Base-by-base conservation (phyloP, 2,797 vertebrate species). In the Oreortyx pictus region DNA sequence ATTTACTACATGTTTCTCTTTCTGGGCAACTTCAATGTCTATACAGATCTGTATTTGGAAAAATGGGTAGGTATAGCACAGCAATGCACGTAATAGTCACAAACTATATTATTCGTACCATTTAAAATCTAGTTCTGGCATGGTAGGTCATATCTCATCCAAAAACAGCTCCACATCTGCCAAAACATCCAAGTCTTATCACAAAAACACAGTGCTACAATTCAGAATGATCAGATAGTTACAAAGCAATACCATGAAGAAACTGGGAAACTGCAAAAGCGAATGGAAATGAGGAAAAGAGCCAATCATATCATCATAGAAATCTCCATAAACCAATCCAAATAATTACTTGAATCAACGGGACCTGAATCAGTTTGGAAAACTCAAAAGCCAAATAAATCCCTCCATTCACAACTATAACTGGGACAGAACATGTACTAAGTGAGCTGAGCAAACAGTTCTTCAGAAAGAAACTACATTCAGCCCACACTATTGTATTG, bases 1-100 rank as follows among this genome's bases (percentile, higher is more conserved):
- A 88, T 88, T 88, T 89, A 92, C 35, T 44, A 44, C 4, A 10
- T 33, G 23, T 86, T 89, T 84, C 93, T 91, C 79, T 88, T 93
- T 79, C 80, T 73, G 88, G 80, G 59, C 56, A 96, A 79, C 74
- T 92, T 81, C 80, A 66, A 13, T 39, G 22, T 73, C 83, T 94
- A 59, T 43, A 83, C 39, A 86, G 77, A 91, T 76, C 50, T 82
- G 39, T 62, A 81, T 77, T 76, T 93, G 89, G 76, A 86, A 95
- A 95, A 94, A 89, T 24, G 16, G 22, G 66, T 66, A 90, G 66
- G 82, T 89, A 83, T 11, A 86, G 50, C 50, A 81, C 3, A 7
- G 62, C 50, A 75, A 68, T 3, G 43, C 65, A 56, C 6, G 0
- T 20, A 93, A 91, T 27, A 85, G 62, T 56, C 44, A 83, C 46